Evolutionary conservation across 2,888 invertebrate genomes (phyloP), one percentile per base, ranked within the genome.

Genomic region (Amorpha juglandis): DNA sequence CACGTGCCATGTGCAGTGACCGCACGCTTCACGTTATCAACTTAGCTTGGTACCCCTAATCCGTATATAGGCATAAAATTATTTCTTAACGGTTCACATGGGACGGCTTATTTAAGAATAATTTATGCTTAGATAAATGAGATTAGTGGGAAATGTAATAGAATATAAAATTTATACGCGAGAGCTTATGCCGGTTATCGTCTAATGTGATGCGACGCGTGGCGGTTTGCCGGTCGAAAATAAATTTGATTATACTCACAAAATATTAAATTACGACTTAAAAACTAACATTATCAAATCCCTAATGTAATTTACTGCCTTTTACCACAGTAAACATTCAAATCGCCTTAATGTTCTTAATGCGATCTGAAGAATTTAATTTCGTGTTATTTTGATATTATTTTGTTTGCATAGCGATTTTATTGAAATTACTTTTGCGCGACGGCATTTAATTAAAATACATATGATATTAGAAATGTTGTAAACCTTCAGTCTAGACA

Each of bases 41-140:
- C 21, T 45, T 14, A 35, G 38, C 9, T 14, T 21, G 14, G 35
- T 33, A 38, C 64, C 48, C 64, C 47, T 35, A 89, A 90, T 91
- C 88, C 86, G 82, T 82, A 87, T 82, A 75, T 53, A 62, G 82
- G 88, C 91, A 91, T 91, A 87, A 88, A 90, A 90, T 92, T 89
- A 87, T 89, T 80, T 74, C 78, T 77, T 74, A 73, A 84, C 72
- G 78, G 71, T 77, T 78, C 88, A 75, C 83, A 78, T 74, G 87
- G 88, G 88, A 84, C 58, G 12, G 58, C 58, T 86, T 87, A 84
- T 87, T 86, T 83, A 75, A 81, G 76, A 83, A 88, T 89, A 85
- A 91, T 91, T 87, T 90, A 92, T 91, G 80, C 83, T 69, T 72
- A 86, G 88, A 91, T 90, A 88, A 80, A 79, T 74, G 75, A 87